Evolutionary conservation across 2,797 vertebrate genomes (phyloP).

Genomic region (Luscinia luscinia): DNA sequence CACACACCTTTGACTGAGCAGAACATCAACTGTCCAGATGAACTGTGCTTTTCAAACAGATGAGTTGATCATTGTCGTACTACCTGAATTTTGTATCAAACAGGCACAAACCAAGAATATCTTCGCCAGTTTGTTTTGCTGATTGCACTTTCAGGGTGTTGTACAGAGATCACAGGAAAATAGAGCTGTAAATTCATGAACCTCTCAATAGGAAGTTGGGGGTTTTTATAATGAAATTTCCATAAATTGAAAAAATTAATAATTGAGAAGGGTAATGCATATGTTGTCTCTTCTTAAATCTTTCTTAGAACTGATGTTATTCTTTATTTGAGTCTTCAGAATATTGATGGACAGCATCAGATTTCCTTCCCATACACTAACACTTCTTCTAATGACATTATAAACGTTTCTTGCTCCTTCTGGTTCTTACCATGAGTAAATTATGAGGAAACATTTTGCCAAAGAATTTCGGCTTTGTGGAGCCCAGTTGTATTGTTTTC

Average conservation of each 20-base stretch:
- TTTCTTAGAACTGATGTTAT: background rate
- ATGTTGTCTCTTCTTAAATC: conserved; percentile 46
- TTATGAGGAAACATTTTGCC: background rate
- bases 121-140: background rate
- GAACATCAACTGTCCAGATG: background rate
- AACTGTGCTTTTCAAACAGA: background rate
- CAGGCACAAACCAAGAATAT: background rate
- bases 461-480: background rate
- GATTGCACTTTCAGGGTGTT: background rate
- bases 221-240: background rate
- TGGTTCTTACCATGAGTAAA: background rate
- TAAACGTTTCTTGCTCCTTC: background rate
- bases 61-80: background rate
- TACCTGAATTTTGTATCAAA: background rate
- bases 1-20: background rate
- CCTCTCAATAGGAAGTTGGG: background rate
- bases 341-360: background rate
- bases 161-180: background rate
- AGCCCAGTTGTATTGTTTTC: background rate
- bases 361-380: background rate
- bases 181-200: background rate
- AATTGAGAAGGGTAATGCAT: background rate
- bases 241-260: background rate
- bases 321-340: background rate
- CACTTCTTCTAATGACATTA: background rate